Base-by-base conservation (phyloP, 2,888 invertebrate genomes). In the Noctua janthina region DNA sequence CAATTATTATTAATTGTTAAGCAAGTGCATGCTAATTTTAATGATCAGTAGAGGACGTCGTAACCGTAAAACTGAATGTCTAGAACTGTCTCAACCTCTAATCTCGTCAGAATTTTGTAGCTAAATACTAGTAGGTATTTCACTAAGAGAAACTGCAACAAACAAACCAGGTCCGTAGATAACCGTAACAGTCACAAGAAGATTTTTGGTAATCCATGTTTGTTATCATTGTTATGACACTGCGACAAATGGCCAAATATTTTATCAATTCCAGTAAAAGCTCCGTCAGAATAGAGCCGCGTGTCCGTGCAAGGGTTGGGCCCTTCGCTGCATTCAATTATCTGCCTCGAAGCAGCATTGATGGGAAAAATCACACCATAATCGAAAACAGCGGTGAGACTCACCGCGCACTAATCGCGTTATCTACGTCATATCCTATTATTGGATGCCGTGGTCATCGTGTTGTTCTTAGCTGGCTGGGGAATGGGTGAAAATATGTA, bases 241-340 rank as follows among this genome's bases (percentile, higher is more conserved):
- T 51, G 13, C 3, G 20, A 17, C 4, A n/a, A 29, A 29, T 4
- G 0, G 15, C 4, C 23, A 29, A 29, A 77, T 0, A 54, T 51
- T 54, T 69, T n/a, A 54, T 67, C n/a, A 39, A n/a, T 39, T 69
- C 8, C 11, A 39, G 20, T 8, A 17, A 69, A 59, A 17, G 43
- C 23, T 17, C 35, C 15, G 1, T 67, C 89, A 88, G 92, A 91
- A 92, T 90, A 91, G 72, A 77, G 68, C 79, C 88, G 56, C 73
- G n/a, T 74, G 74, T 59, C 64, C 84, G 76, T 85, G 84, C 87
- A 91, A 90, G 92, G 91, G 91, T 83, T 75, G 77, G 87, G 90
- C 93, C 93, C 93, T 93, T 83, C 87, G 85, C 90, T 92, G 92
- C 92, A 92, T 93, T 92, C 92, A 93, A 93, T 93, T 92, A 93